phyloP scores from a whole-genome alignment of 2,888 invertebrate genomes.

The Dryobotodes eremita region DNA sequence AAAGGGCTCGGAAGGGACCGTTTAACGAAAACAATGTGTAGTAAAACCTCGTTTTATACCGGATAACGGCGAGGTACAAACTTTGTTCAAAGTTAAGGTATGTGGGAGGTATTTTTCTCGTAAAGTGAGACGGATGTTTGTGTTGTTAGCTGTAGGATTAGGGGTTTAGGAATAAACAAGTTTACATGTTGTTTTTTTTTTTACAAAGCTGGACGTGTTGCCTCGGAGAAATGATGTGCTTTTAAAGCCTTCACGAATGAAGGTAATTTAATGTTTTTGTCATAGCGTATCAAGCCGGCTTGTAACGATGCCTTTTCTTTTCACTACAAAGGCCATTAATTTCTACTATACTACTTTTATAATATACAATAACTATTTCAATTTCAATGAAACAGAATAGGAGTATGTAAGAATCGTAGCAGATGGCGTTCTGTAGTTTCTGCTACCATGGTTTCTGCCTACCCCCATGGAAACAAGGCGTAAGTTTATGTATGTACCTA shows the following conservation, averaged over 20 bases:
- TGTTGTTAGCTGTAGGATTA: conserved; percentile 9
- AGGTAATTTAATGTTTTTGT: not conserved
- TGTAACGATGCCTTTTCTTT: not conserved
- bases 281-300: not conserved
- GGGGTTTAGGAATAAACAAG: conserved; percentile 15
- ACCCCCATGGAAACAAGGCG: not conserved
- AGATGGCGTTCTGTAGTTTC: not conserved
- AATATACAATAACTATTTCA: not conserved
- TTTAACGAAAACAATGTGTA: conserved; percentile 64
- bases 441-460: too few species aligned
- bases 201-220: not conserved
- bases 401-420: not conserved
- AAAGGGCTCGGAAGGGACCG: conserved; percentile 62
- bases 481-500: not conserved
- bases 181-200: conserved; percentile 18
- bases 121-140: conserved; percentile 38
- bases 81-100: conserved; percentile 37
- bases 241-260: not conserved
- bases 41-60: conserved; percentile 55
- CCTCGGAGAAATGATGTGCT: not conserved
- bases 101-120: conserved; percentile 44
- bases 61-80: conserved; percentile 33
- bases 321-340: not conserved
- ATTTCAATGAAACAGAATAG: not conserved
- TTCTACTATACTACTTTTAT: not conserved